A percentile compares a stretch with the other conserved stretches of the same genome.
Conservation (phyloP, 2,797 vertebrate species). For the Falco columbarius region DNA sequence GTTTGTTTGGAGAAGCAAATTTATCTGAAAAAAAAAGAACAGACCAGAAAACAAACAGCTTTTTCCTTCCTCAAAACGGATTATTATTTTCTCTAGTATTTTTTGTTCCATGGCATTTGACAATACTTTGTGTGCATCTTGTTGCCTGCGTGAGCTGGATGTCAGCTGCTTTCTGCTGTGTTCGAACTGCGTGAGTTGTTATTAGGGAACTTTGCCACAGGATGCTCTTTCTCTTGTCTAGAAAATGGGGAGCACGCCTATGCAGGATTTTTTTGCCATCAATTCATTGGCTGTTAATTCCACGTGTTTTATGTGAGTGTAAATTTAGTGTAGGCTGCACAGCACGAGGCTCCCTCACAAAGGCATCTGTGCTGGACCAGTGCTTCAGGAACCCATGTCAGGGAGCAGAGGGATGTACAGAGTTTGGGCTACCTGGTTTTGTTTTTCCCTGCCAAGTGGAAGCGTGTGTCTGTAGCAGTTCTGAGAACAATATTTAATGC, state of each 20-base stretch:
- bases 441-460: neutral
- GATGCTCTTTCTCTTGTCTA: neutral
- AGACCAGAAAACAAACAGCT: neutral
- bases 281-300: neutral
- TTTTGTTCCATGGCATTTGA: neutral
- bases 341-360: neutral
- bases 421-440: neutral
- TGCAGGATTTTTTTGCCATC: neutral
- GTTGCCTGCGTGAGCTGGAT: neutral
- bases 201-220: neutral
- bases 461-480: neutral
- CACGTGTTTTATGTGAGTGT: fast-evolving
- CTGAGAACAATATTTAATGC: neutral
- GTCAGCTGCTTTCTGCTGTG: neutral
- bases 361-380: neutral
- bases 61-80: neutral
- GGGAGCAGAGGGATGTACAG: neutral
- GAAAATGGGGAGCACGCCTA: neutral
- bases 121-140: neutral
- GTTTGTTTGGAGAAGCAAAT: neutral
- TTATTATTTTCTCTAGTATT: neutral
- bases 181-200: neutral
- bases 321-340: fast-evolving
- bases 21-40: neutral
- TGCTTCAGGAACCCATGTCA: neutral